Percentiles rank a stretch among this genome's conserved stretches.
Conservation (phyloP, 2,113 vertebrate species). For the Dunckerocampus dactyliophorus region DNA sequence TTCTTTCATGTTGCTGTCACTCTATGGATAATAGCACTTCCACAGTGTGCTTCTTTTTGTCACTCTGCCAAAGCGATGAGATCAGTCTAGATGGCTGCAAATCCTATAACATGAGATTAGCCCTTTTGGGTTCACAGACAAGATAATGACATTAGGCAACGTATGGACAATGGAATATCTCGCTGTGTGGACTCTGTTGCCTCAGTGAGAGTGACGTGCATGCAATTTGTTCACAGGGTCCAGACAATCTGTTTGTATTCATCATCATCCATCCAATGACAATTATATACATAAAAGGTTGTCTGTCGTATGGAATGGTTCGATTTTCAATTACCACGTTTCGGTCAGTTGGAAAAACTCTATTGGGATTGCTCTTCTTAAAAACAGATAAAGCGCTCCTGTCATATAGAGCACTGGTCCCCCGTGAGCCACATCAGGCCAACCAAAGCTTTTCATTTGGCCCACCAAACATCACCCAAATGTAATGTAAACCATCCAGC, state of each 20-base stretch:
- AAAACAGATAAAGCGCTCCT: too few species aligned
- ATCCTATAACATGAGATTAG: slow-evolving; percentile 75
- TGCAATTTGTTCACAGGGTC: slow-evolving; percentile 42
- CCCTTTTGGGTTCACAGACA: slow-evolving; percentile 69
- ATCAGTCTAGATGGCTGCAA: slow-evolving; percentile 69
- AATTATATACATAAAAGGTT: neutral
- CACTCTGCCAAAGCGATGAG: slow-evolving; percentile 66
- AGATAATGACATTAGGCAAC: slow-evolving; percentile 76
- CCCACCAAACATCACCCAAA: too few species aligned
- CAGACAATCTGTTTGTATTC: slow-evolving; percentile 16
- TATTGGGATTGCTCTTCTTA: too few species aligned
- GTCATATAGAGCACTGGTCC: too few species aligned
- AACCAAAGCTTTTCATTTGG: too few species aligned
- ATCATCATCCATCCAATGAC: slow-evolving; percentile 1
- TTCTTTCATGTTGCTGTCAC: slow-evolving; percentile 38
- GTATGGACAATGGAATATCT: slow-evolving; percentile 60
- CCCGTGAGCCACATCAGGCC: too few species aligned
- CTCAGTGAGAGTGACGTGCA: slow-evolving; percentile 30
- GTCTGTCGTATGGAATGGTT: too few species aligned
- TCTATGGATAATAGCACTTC: slow-evolving; percentile 52
- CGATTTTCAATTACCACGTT: too few species aligned
- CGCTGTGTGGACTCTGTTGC: slow-evolving; percentile 56
- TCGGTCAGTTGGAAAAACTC: too few species aligned
- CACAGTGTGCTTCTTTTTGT: slow-evolving; percentile 55
- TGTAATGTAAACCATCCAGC: too few species aligned